Percentiles rank a stretch among this genome's conserved stretches.
phyloP scores from a whole-genome alignment of 1,140 invertebrate genomes.

The Drosophila suzukii region DNA sequence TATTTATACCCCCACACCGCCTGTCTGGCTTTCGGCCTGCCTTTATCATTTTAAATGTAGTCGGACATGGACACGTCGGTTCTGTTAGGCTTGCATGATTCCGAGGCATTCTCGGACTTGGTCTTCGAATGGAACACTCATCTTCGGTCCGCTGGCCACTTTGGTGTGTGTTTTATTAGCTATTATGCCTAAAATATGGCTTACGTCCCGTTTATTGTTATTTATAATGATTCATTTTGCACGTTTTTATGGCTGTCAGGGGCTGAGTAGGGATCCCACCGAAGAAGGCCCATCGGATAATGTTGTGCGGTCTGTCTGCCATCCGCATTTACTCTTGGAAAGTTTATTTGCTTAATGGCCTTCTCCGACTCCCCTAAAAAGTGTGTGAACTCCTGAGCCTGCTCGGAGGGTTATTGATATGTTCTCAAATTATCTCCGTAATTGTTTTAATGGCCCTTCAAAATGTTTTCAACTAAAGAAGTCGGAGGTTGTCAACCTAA shows the following conservation, averaged over 20 bases:
- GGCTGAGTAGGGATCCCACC: conserved; percentile 44
- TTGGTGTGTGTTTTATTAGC: conserved; percentile 78
- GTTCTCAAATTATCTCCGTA: conserved; percentile 42
- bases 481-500: no score
- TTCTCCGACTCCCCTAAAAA: neutral
- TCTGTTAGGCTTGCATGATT: conserved; percentile 75
- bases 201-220: conserved; percentile 79
- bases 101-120: conserved; percentile 31
- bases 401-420: conserved; percentile 33
- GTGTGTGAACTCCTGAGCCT: conserved; percentile 2
- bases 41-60: conserved; percentile 76
- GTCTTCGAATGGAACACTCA: neutral
- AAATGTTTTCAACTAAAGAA: conserved; percentile 16
- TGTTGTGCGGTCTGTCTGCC: conserved; percentile 51
- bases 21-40: conserved; percentile 45
- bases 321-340: conserved; percentile 36
- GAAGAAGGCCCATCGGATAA: conserved; percentile 38
- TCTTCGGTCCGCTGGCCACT: conserved; percentile 43
- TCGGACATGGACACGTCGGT: conserved; percentile 68
- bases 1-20: conserved; percentile 17
- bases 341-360: conserved; percentile 52
- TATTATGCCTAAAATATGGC: conserved; percentile 80
- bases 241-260: conserved; percentile 74
- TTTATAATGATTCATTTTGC: conserved; percentile 80
- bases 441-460: conserved; percentile 26